phyloP scores from a whole-genome alignment of 30 jellyfish, hydroid and myxozoan species.

The Aurelia sp. region DNA sequence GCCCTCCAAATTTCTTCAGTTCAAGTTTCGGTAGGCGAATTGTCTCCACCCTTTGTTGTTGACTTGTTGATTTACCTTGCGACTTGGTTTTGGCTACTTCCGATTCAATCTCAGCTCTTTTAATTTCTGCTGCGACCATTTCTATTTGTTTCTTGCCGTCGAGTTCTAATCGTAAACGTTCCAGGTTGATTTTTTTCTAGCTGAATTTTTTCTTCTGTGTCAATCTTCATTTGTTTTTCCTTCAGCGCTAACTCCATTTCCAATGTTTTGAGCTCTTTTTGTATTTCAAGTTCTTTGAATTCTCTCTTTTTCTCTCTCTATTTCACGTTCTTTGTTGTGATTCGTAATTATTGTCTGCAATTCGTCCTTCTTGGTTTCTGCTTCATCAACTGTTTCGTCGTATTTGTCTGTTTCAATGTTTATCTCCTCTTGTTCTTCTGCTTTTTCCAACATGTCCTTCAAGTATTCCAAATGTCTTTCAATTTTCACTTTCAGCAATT shows the following conservation, averaged over 20 bases:
- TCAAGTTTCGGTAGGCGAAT: conserved; percentile 36
- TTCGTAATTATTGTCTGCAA: conserved; percentile 16
- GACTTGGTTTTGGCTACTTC: too few relatives aligned
- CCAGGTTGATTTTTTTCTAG: background rate
- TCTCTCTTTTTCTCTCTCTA: too few relatives aligned
- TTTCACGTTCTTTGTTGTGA: conserved; percentile 11
- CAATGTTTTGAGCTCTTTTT: background rate
- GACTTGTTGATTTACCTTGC: too few relatives aligned
- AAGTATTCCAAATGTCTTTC: too few relatives aligned
- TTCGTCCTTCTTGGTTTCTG: background rate
- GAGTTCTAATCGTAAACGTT: background rate
- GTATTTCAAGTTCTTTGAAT: background rate
- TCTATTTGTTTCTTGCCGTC: background rate
- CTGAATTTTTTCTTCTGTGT: background rate
- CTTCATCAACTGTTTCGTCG: too few relatives aligned
- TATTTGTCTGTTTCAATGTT: too few relatives aligned
- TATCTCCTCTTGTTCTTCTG: too few relatives aligned
- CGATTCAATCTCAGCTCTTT: too few relatives aligned
- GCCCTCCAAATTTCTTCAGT: conserved; percentile 20
- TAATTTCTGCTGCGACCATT: too few relatives aligned
- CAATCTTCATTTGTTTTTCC: background rate
- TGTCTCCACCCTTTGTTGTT: conserved; percentile 7
- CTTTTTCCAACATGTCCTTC: too few relatives aligned
- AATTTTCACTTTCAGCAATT: too few relatives aligned
- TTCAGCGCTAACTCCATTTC: conserved; percentile 4